Evolutionary conservation across 1,140 invertebrate species (phyloP), one percentile per base, ranked within the genome.

Genomic region (Liolophura sinensis): DNA sequence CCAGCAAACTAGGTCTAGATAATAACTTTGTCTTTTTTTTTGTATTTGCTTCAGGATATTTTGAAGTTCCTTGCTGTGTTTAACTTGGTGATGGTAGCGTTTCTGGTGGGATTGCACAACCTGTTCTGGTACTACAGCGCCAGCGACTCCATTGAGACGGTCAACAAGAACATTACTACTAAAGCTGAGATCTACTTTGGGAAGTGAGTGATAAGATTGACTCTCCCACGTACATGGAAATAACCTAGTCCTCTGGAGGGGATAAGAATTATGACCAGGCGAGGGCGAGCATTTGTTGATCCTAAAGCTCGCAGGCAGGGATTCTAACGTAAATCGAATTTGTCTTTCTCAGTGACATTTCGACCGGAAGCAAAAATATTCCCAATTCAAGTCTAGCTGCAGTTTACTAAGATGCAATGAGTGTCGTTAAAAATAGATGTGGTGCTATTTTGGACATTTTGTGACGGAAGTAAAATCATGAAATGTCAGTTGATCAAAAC

Each of bases 41-140:
- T 56, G 56, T 47, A 48, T 51, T 49, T 16, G 40, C 64, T 73
- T 22, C 62, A 81, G 79, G 78, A 79, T 64, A 77, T 81, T 47
- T 46, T 73, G 49, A 81, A 81, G 65, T 81, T 81, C 66, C 62
- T 76, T 51, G 69, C 72, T 1, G 60, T 81, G 22, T 75, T 79
- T 62, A 54, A 71, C 1, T 51, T 81, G 40, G 75, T 82, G 15
- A 74, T 80, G 58, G 58, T 78, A 24, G 78, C 77, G 5, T 82
- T 79, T 61, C 77, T 82, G 76, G 74, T 82, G 49, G 76, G 78
- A 0, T 63, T 82, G 20, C 75, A 77, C 65, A 82, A 82, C 55
- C 71, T 82, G 55, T 82, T 74, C 58, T 82, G 80, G 78, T 82
- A 82, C 66, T 82, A 80, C 70, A 74, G 73, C 31, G 69, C 71